Percentiles rank a stretch among this genome's conserved stretches.
These are phyloP conservation scores for Ictidomys tridecemlineatus DNA, from an alignment of 2,113 vertebrate species.

Conservation along the genomic window DNA sequence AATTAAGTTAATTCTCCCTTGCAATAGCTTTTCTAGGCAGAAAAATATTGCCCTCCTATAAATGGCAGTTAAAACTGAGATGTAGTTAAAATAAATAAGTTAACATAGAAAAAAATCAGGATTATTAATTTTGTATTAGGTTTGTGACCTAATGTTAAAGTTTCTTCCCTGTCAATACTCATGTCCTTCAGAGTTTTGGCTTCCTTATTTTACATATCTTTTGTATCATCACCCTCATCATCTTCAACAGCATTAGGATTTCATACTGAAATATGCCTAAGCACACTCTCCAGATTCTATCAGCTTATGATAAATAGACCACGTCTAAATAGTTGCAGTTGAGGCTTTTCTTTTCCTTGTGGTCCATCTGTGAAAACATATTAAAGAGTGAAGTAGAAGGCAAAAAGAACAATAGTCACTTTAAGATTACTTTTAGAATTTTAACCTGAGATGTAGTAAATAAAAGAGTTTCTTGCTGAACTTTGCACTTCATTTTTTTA, in stretches of 20 bases:
- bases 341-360: not conserved
- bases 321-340: not conserved
- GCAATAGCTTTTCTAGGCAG: not conserved
- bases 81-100: slow-evolving; percentile 58
- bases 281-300: not conserved
- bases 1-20: slow-evolving; percentile 67
- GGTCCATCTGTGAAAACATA: not conserved
- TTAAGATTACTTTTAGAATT: slow-evolving; percentile 1
- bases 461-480: not conserved
- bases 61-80: slow-evolving; percentile 56
- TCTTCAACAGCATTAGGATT: not conserved
- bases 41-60: slow-evolving; percentile 52
- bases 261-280: not conserved
- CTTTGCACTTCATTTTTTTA: not conserved
- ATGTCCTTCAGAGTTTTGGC: not conserved
- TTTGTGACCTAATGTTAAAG: not conserved
- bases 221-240: not conserved
- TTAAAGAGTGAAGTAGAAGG: not conserved
- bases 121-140: slow-evolving; percentile 18
- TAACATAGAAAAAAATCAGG: not conserved
- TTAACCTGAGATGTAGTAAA: not conserved
- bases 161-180: not conserved
- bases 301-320: not conserved
- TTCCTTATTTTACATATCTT: not conserved
- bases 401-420: not conserved